Evolutionary conservation across 2,888 invertebrate species (phyloP).

Genomic region (Perdita meconis): DNA sequence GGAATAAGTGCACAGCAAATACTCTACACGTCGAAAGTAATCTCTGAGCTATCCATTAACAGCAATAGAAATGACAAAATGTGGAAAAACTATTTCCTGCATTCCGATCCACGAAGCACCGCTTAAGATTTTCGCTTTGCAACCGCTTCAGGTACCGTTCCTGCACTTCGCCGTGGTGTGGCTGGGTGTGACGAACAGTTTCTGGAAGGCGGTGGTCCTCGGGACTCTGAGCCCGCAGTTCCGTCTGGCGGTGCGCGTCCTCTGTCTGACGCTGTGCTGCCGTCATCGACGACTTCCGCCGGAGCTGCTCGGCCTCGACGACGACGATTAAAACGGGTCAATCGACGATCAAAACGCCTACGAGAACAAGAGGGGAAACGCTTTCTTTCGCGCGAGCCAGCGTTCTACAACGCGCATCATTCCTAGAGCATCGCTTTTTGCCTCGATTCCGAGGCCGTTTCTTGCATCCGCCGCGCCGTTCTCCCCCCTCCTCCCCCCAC

Average conservation of each 20-base stretch:
- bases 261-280: constrained; percentile 95
- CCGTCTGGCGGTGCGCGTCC: constrained; percentile 93
- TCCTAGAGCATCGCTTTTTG: constrained; percentile 76
- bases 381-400: constrained; percentile 59
- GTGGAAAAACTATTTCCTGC: too few relatives aligned
- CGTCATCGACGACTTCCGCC: constrained; percentile 93
- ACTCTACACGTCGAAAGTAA: too few relatives aligned
- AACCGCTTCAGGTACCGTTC: constrained; percentile 88
- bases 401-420: constrained; percentile 61
- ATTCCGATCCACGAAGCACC: not conserved
- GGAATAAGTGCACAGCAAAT: too few relatives aligned
- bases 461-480: constrained; percentile 46
- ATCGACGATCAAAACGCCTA: constrained; percentile 50
- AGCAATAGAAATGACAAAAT: too few relatives aligned
- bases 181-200: constrained; percentile 97
- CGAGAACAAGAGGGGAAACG: constrained; percentile 53
- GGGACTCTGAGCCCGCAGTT: constrained; percentile 96
- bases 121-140: not conserved
- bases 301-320: constrained; percentile 93
- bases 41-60: too few relatives aligned
- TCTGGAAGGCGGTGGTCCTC: constrained; percentile 97
- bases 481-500: too few relatives aligned
- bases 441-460: constrained; percentile 42
- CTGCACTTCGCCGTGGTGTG: constrained; percentile 97
- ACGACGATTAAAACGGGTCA: constrained; percentile 88